These are phyloP conservation scores for Aphidius ervi DNA, from an alignment of 1,140 invertebrate species.

Conservation along the genomic window DNA sequence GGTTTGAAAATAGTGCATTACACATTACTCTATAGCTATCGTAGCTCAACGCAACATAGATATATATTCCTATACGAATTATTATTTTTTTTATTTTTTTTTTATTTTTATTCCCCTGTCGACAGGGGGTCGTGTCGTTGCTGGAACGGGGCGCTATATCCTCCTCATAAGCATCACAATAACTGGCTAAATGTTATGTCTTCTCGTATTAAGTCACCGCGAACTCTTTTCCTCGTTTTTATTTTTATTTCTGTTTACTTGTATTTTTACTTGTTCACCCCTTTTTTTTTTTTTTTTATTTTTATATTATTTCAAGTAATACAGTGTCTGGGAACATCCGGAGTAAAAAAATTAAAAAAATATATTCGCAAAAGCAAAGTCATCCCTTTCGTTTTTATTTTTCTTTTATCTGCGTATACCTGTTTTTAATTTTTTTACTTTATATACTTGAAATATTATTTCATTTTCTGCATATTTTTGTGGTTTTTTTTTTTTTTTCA, in stretches of 20 bases:
- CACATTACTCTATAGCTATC: no score
- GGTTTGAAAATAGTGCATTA: no score
- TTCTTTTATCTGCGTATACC: not conserved
- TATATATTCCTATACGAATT: no score
- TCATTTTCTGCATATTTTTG: no score
- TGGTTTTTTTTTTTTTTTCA: no score
- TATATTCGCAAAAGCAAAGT: not conserved
- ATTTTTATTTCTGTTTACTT: conserved; percentile 8
- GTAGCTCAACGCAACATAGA: no score
- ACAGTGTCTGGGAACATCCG: conserved; percentile 11
- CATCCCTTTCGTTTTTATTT: conserved; percentile 2
- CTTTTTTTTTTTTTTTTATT: no score
- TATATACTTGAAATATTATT: no score
- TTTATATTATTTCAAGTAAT: not conserved
- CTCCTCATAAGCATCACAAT: conserved; percentile 26
- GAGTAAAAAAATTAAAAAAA: not conserved
- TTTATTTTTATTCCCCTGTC: no score
- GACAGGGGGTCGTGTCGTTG: conserved; percentile 16
- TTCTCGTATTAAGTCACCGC: conserved; percentile 25
- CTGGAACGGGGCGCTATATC: conserved; percentile 20
- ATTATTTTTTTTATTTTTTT: no score
- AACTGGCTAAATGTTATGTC: conserved; percentile 24
- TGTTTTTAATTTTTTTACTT: no score
- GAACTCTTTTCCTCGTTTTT: conserved; percentile 16
- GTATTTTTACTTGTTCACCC: not conserved